Conservation (phyloP, 1,140 invertebrate genomes). For the Psilanteris sp. region DNA sequence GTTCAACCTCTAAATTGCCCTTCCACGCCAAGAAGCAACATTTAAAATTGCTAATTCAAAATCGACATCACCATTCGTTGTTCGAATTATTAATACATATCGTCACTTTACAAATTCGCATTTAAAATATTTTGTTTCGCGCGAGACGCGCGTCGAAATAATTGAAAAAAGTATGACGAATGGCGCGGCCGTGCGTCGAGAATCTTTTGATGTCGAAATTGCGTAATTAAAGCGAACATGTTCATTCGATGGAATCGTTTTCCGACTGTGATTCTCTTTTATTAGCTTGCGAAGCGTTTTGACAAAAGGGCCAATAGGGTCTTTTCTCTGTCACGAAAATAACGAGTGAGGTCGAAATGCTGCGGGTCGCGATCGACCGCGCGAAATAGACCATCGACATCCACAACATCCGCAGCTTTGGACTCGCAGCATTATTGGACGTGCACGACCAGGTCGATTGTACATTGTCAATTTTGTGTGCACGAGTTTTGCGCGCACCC, state of each 20-base stretch:
- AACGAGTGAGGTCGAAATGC: constrained; percentile 59
- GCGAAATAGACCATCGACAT: constrained; percentile 63
- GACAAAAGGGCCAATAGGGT: constrained; percentile 64
- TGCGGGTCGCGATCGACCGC: constrained; percentile 62
- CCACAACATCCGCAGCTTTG: constrained; percentile 62
- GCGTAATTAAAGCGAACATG: constrained; percentile 63
- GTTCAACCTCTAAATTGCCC: too few species aligned
- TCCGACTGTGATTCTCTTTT: constrained; percentile 63
- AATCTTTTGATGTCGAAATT: constrained; percentile 57
- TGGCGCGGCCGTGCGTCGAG: constrained; percentile 12
- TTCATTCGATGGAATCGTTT: constrained; percentile 46
- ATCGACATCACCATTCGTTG: too few species aligned
- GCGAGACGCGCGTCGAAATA: too few species aligned
- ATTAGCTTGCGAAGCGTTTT: constrained; percentile 65
- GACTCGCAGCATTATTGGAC: constrained; percentile 53
- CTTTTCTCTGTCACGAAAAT: constrained; percentile 62
- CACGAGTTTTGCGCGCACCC: constrained; percentile 12
- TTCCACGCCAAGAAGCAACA: too few species aligned
- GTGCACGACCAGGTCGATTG: constrained; percentile 34
- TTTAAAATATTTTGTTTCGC: too few species aligned
- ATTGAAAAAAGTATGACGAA: constrained; percentile 48
- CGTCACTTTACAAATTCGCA: too few species aligned
- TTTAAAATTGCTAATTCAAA: too few species aligned
- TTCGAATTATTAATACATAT: too few species aligned
- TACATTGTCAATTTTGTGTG: constrained; percentile 58